Conservation (phyloP, 2,888 invertebrate species). For the Quadriops clusia region DNA sequence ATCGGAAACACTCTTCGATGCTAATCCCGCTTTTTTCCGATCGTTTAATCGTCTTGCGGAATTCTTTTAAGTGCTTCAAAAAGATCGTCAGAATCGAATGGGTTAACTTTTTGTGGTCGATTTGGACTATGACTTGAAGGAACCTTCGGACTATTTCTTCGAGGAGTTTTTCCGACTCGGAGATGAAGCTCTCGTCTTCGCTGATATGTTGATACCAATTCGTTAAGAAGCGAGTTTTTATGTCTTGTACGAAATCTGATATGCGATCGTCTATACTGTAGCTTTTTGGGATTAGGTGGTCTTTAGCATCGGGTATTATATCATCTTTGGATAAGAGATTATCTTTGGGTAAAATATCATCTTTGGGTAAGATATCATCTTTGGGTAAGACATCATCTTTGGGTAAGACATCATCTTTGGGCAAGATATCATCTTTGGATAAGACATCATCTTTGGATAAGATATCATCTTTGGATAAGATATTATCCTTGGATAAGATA, state of each 20-base stretch:
- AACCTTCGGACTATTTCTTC: conserved; percentile 34
- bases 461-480: conserved; percentile 8
- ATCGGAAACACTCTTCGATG: conserved; percentile 36
- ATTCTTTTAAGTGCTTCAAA: conserved; percentile 51
- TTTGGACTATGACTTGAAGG: conserved; percentile 29
- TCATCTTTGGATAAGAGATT: neutral
- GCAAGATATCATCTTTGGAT: conserved; percentile 8
- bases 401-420: conserved; percentile 3
- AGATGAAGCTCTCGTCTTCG: conserved; percentile 35
- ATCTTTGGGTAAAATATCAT: neutral
- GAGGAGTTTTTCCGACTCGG: conserved; percentile 35
- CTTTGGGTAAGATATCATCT: too few relatives aligned
- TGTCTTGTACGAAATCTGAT: conserved; percentile 32
- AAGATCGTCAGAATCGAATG: conserved; percentile 42
- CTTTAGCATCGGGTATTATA: conserved; percentile 4
- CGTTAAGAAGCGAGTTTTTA: conserved; percentile 37
- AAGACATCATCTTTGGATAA: too few relatives aligned
- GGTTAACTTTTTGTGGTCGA: conserved; percentile 34
- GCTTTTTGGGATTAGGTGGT: conserved; percentile 10
- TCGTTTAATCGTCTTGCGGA: conserved; percentile 47
- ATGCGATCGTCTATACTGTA: conserved; percentile 24
- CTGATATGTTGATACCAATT: conserved; percentile 42
- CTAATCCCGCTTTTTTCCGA: conserved; percentile 38
- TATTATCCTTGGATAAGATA: conserved; percentile 9
- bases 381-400: conserved; percentile 2